Evolutionary conservation across 2,113 vertebrate species (phyloP).

Genomic region (Chinchilla lanigera): DNA sequence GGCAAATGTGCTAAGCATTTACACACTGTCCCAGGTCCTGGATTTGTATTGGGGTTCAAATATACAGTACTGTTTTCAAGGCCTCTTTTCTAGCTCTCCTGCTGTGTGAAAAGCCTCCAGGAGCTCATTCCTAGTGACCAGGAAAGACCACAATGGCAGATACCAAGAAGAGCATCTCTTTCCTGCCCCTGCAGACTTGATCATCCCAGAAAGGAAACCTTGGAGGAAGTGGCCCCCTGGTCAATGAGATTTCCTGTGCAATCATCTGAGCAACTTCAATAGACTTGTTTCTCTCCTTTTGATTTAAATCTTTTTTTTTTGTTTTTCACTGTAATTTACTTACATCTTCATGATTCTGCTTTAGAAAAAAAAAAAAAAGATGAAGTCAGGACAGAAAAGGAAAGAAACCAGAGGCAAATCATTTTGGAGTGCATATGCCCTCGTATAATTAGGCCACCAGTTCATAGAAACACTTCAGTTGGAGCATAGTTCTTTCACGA

Average conservation of each 20-base stretch:
- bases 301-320: neutral
- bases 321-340: neutral
- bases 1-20: neutral
- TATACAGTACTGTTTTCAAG: neutral
- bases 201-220: neutral
- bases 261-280: neutral
- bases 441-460: conserved; percentile 5
- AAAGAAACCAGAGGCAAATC: neutral
- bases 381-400: neutral
- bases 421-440: neutral
- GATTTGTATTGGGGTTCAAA: neutral
- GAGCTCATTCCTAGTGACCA: neutral
- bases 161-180: fast-evolving
- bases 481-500: neutral
- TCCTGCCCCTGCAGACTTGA: fast-evolving
- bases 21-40: neutral
- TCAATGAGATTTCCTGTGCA: neutral
- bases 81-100: neutral
- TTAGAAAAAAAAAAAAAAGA: neutral
- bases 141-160: neutral
- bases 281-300: neutral
- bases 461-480: fast-evolving
- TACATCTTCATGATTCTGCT: neutral
- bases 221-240: fast-evolving
- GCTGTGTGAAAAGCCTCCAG: neutral